Evolutionary conservation across 2,797 vertebrate species (phyloP), one percentile per base, ranked within the genome.

Genomic region (Phataginus tricuspis): DNA sequence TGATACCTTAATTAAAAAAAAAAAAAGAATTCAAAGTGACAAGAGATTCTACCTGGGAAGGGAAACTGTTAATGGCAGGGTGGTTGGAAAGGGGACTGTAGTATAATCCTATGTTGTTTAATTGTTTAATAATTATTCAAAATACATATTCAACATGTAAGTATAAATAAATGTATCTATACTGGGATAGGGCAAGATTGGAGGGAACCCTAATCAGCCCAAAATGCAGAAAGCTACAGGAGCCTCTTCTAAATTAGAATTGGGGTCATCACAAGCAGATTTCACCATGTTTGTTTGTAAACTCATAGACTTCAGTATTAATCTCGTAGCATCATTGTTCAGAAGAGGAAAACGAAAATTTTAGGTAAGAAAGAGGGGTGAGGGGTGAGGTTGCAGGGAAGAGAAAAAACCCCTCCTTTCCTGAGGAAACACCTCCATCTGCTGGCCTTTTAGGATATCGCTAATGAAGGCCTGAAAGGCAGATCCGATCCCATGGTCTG

Each of bases 401-500:
- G 63, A 12, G 37, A 61, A 42, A 37, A 42, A 61, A 42, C n/a
- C 51, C 55, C 23, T 64, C 37, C 10, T 95, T 95, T 97, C 55
- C 69, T 64, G 49, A 69, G 74, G 15, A 88, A 89, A 94, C 53
- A 89, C 51, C 91, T 16, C 97, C 97, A 95, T 92, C 97, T 97
- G 91, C 97, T 97, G 97, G 96, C 68, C 5, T 18, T 88, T 91
- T 12, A 7, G 82, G 21, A 49, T 95, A 97, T 95, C 25, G 13
- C 87, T 61, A 53, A 59, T 3, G 69, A 74, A 75, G 59, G 19
- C 2, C 13, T 42, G 49, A 88, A 79, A 49, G 23, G 45, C 16
- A 64, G 51, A 51, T n/a, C 34, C n/a, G 53, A 82, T 49, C 7
- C 31, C 31, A 25, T 12, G 45, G 45, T 45, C 45, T 45, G 16